Evolutionary conservation across 2,888 invertebrate species (phyloP), one percentile per base, ranked within the genome.

Genomic region (Gari tellinella): DNA sequence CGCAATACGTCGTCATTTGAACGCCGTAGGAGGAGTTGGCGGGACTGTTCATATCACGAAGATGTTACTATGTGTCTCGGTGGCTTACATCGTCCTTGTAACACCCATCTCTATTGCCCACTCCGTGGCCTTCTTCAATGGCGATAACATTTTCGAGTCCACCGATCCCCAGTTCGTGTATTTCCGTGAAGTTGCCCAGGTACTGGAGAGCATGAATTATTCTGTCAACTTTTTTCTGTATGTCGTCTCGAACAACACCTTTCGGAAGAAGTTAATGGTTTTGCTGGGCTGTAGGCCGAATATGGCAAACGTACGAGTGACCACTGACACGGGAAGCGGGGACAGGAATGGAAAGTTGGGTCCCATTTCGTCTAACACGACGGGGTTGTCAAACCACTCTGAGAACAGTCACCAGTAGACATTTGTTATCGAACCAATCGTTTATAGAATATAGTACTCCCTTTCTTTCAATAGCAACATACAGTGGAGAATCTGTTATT

Each of bases 201-300:
- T 83, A 8, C 51, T 82, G 17, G 86, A 87, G 48, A 82, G 81
- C 19, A 51, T 84, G 4, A 87, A 86, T 38, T 85, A 85, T 49
- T 79, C 82, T 37, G 78, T 84, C 49, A 87, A 87, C 64, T 87
- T 87, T 65, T 81, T 85, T 38, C 64, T 86, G n/a, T 86, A 86
- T 41, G 66, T 82, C 0, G 49, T 72, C 2, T 77, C 65, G 38
- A 80, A 82, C 31, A 43, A 40, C 14, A 56, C 72, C 7, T 85
- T 82, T 49, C 62, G 81, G 15, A 38, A 40, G 19, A 37, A 58
- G 1, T 49, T 66, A 15, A 61, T 10, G 45, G 19, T n/a, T 0
- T 5, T 72, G 15, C 38, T 64, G 10, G 57, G 56, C 4, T 69
- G 43, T 40, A 10, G 46, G 10, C 21, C 31, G 31, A 10, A 10